Evolutionary conservation across 2,888 invertebrate species (phyloP), one percentile per base, ranked within the genome.

Genomic region (Parnassius smintheus): DNA sequence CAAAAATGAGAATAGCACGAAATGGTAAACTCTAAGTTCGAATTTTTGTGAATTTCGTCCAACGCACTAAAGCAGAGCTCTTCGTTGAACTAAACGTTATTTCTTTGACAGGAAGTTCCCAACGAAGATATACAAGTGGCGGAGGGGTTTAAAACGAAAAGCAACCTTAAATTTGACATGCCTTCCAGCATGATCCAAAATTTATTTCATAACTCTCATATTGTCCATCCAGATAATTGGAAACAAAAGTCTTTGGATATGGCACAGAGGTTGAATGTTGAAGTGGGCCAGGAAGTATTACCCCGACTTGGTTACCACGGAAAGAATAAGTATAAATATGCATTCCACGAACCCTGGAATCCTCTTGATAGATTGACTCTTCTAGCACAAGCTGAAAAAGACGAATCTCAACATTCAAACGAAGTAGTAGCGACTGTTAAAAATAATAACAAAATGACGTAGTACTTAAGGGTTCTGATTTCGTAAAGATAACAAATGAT

Each of bases 291-390:
- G 18, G 80, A 78, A 1, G 70, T 72, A 1, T 54, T 81, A 22
- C 81, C 84, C 0, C 82, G 80, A 59, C 78, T 91, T 9, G 86
- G 90, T 0, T 91, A 90, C 66, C 91, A 91, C 57, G 91, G 91
- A 0, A 80, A 68, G 49, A 80, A 64, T 55, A 91, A 87, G 67
- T 88, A 83, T 65, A 90, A 86, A 65, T 89, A 81, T 65, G 91
- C 91, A 0, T 91, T 91, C 68, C 90, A 91, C 55, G 90, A 90
- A 68, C 91, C 91, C 0, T 91, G 91, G 90, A 84, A 77, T 51
- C 91, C 91, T 0, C 65, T 89, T 42, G 89, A 91, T 70, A 78
- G 91, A 50, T 60, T 86, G 50, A 62, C 80, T 0, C 68, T 91
- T 48, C 70, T 91, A 25, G 79, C 83, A n/a, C 72, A 83, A 61